phyloP scores from a whole-genome alignment of 2,888 invertebrate genomes.

The Scotopteryx bipunctaria region DNA sequence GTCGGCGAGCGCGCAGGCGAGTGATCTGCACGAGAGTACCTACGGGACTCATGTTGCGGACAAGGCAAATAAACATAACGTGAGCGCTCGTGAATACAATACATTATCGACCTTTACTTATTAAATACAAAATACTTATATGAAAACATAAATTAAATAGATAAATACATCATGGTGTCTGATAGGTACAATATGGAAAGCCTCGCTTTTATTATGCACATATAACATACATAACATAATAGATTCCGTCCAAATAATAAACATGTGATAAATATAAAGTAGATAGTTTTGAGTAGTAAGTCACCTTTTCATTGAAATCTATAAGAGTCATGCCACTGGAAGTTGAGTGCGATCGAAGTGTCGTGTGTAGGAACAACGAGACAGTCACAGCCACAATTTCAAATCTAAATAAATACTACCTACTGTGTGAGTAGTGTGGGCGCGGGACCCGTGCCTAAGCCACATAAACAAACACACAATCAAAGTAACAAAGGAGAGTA shows the following conservation, averaged over 20 bases:
- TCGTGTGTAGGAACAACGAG: slow-evolving; percentile 48
- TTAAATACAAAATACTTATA: slow-evolving; percentile 43
- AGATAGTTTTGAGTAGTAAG: slow-evolving; percentile 89
- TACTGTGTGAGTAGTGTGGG: slow-evolving; percentile 48
- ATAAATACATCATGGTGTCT: slow-evolving; percentile 52
- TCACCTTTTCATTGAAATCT: slow-evolving; percentile 81
- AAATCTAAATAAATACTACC: slow-evolving; percentile 51
- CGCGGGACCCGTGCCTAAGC: slow-evolving; percentile 53
- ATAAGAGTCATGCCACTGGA: slow-evolving; percentile 64
- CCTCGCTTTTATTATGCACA: slow-evolving; percentile 68
- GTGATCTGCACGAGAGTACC: slow-evolving; percentile 23
- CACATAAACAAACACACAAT: slow-evolving; percentile 43
- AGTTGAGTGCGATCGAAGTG: slow-evolving; percentile 42
- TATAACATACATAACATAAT: slow-evolving; percentile 63
- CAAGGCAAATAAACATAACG: slow-evolving; percentile 67
- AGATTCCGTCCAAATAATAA: slow-evolving; percentile 57
- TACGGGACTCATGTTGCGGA: no score
- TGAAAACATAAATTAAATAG: slow-evolving; percentile 46
- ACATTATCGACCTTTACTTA: slow-evolving; percentile 44
- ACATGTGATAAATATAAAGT: slow-evolving; percentile 64
- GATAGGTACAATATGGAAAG: slow-evolving; percentile 71
- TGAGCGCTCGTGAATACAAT: slow-evolving; percentile 60
- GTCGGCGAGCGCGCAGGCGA: slow-evolving; percentile 23
- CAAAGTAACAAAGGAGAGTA: slow-evolving; percentile 51
- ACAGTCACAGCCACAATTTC: slow-evolving; percentile 81